Evolutionary conservation across 2,113 vertebrate species (phyloP).

Genomic region (Amphiprion percula): DNA sequence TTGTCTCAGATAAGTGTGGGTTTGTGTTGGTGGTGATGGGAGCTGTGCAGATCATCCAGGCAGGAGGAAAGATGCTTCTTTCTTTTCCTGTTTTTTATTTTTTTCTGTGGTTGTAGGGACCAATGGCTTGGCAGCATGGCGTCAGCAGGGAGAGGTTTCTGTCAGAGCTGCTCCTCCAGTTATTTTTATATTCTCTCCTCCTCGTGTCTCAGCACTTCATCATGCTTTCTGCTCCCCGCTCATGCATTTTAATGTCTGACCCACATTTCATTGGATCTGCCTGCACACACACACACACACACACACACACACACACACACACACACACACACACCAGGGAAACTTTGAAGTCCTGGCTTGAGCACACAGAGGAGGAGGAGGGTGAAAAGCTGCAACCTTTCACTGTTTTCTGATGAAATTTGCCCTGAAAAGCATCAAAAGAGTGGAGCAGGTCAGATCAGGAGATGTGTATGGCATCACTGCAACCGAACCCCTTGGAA

Average conservation of each 20-base stretch:
- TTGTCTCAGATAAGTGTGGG: background rate
- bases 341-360: constrained; percentile 65
- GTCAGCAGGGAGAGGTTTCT: constrained; percentile 47
- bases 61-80: constrained; percentile 23
- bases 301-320: constrained; percentile 57
- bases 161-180: constrained; percentile 57
- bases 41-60: background rate
- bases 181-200: constrained; percentile 76
- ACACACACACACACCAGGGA: constrained; percentile 51
- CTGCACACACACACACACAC: constrained; percentile 59
- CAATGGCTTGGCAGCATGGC: constrained; percentile 46
- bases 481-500: too few relatives aligned
- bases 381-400: constrained; percentile 60
- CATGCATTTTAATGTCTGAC: constrained; percentile 85
- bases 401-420: constrained; percentile 63
- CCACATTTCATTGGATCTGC: constrained; percentile 77
- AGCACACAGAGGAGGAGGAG: constrained; percentile 38
- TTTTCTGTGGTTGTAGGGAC: constrained; percentile 9
- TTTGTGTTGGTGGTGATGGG: constrained; percentile 14
- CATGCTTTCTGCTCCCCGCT: constrained; percentile 75
- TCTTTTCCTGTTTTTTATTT: background rate
- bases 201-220: constrained; percentile 77
- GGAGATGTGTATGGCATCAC: constrained; percentile 29
- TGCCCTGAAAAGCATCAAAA: constrained; percentile 39
- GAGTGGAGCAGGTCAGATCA: constrained; percentile 38